A percentile compares a stretch with the other conserved stretches of the same genome.
Evolutionary conservation across 1,140 invertebrate genomes (phyloP).

Genomic region (Drosophila novamexicana): DNA sequence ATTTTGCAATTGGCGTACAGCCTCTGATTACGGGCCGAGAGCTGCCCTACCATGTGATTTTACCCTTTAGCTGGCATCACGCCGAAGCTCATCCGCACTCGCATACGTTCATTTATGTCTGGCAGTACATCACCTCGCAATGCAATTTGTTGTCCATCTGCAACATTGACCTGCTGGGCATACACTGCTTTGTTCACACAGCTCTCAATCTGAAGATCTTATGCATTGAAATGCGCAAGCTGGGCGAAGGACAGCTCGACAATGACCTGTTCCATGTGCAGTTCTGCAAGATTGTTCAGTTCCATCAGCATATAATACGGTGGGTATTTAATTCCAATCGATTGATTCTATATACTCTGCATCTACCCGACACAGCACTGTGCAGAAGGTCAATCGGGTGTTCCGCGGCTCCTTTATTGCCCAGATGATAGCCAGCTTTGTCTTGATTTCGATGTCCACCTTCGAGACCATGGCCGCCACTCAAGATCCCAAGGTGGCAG

Average conservation of each 20-base stretch:
- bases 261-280: constrained; percentile 36
- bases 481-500: constrained; percentile 55
- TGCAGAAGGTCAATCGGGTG: constrained; percentile 44
- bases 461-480: constrained; percentile 66
- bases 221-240: constrained; percentile 46
- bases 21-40: constrained; percentile 36
- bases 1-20: constrained; percentile 51
- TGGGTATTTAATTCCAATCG: constrained; percentile 2
- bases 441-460: constrained; percentile 63
- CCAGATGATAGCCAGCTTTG: constrained; percentile 68
- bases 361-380: constrained; percentile 30
- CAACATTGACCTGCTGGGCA: constrained; percentile 59
- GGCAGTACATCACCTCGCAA: constrained; percentile 40
- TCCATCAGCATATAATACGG: constrained; percentile 70
- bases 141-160: constrained; percentile 54
- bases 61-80: constrained; percentile 56
- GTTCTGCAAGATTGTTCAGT: constrained; percentile 41
- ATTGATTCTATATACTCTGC: background rate
- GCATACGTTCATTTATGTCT: constrained; percentile 41
- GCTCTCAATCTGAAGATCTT: constrained; percentile 68
- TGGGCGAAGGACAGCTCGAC: constrained; percentile 30
- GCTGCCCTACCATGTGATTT: constrained; percentile 51
- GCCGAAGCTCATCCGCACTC: constrained; percentile 32
- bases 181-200: constrained; percentile 57
- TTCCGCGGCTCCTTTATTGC: constrained; percentile 62